Evolutionary conservation across 2,113 vertebrate species (phyloP), one percentile per base, ranked within the genome.

Genomic region (Rhizomys pruinosus): DNA sequence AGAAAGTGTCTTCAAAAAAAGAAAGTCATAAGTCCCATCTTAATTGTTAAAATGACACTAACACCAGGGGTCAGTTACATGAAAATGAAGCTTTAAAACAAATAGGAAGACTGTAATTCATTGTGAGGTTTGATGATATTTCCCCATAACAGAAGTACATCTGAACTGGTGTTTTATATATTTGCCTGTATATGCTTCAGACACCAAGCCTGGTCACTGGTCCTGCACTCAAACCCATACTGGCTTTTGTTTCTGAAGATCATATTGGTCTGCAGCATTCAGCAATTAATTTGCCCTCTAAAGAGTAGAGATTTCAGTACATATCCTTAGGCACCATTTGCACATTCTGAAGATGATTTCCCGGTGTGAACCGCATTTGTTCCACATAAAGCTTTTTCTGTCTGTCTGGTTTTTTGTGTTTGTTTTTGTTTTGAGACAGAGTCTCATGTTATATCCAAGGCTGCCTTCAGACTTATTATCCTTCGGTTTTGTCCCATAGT

Each of bases 21-120:
- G 52, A 57, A 92, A 90, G 59, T 37, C 42, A 69, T 44, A n/a
- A n/a, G 73, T 89, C 44, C n/a, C 2, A 90, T 89, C 84, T 92
- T 95, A 97, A 92, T 39, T 37, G 19, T 87, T 76, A 59, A 63
- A 74, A 95, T 79, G 39, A 16, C n/a, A 80, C 52, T 94, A 86
- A 80, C 69, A 59, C 3, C 39, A 79, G 3, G n/a, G 39, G 47
- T 74, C 42, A 5, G 7, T 22, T 78, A 17, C 47, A 91, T 23
- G n/a, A 90, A 89, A 96, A 90, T 44, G 42, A 85, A 93, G 95
- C 12, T 92, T 78, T 61, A 44, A 91, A 90, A 52, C 34, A 34
- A 74, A 79, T 88, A 37, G 22, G 32, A 63, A 78, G 8, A 77
- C 20, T 22, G 22, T 87, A 73, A 66, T 29, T 87, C 37, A 92